phyloP scores from a whole-genome alignment of 1,140 invertebrate genomes.

The Drosophila teissieri region DNA sequence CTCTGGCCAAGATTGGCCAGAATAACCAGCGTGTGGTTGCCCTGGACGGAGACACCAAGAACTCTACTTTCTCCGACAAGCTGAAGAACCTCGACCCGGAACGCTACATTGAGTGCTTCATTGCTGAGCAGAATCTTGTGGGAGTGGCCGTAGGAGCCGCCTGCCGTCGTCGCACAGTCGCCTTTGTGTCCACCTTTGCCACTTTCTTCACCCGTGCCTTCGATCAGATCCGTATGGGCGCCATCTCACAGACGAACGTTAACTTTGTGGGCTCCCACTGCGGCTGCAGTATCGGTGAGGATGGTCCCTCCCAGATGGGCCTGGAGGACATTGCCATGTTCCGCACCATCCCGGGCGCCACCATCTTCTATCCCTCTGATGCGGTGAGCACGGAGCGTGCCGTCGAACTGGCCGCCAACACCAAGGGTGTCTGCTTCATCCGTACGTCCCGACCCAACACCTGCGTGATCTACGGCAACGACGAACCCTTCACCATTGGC shows the following conservation, averaged over 20 bases:
- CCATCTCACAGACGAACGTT: constrained; percentile 98
- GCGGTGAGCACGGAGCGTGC: constrained; percentile 97
- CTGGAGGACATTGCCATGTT: constrained; percentile 99
- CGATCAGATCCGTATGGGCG: constrained; percentile 99
- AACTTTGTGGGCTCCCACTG: constrained; percentile 98
- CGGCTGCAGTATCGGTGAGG: constrained; percentile 97
- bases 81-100: constrained; percentile 91
- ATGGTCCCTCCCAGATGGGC: constrained; percentile 99
- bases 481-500: constrained; percentile 93
- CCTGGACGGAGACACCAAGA: constrained; percentile 98
- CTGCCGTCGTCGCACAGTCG: constrained; percentile 94
- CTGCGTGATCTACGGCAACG: constrained; percentile 93
- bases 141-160: constrained; percentile 97
- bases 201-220: constrained; percentile 98
- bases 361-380: constrained; percentile 98
- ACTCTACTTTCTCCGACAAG: constrained; percentile 98
- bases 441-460: constrained; percentile 97
- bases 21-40: constrained; percentile 94
- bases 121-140: constrained; percentile 99
- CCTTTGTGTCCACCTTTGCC: constrained; percentile 98
- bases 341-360: constrained; percentile 94
- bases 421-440: constrained; percentile 97
- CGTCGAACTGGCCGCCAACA: constrained; percentile 98
- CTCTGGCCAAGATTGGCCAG: constrained; percentile 94
- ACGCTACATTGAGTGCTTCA: constrained; percentile 98